Percentiles rank a stretch among this genome's conserved stretches.
Conservation (phyloP, 2,888 invertebrate genomes). For the Coenonympha arcania region DNA sequence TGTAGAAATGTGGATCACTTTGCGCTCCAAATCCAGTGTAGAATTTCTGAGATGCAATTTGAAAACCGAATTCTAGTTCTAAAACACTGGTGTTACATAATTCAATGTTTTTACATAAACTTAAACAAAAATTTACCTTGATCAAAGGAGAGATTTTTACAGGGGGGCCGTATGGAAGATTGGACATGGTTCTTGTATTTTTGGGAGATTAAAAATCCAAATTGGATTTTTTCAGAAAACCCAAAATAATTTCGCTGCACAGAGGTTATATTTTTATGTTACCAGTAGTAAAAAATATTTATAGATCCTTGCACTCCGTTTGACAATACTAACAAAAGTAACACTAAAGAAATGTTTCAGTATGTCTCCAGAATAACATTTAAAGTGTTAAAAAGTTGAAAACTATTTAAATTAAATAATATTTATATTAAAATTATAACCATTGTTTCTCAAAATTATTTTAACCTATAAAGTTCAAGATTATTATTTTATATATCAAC, state of each 20-base stretch:
- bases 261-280: conserved; percentile 37
- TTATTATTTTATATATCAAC: not conserved
- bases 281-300: conserved; percentile 3
- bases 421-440: too few species aligned
- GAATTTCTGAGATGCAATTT: too few species aligned
- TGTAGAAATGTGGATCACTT: too few species aligned
- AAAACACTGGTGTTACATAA: conserved; percentile 55
- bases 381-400: too few species aligned
- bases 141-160: conserved; percentile 87
- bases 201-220: conserved; percentile 38
- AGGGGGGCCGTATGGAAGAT: conserved; percentile 76
- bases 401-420: too few species aligned
- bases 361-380: too few species aligned
- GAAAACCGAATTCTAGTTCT: conserved; percentile 25
- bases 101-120: conserved; percentile 18
- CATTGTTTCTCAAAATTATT: too few species aligned
- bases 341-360: not conserved
- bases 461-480: too few species aligned
- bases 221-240: conserved; percentile 46
- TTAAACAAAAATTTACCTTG: conserved; percentile 72
- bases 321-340: too few species aligned
- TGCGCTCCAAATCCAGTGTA: too few species aligned
- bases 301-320: too few species aligned
- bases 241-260: conserved; percentile 31
- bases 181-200: conserved; percentile 51